A percentile compares a stretch with the other conserved stretches of the same genome.
Conservation (phyloP, 2,797 vertebrate genomes). For the Rhynchonycteris naso region DNA sequence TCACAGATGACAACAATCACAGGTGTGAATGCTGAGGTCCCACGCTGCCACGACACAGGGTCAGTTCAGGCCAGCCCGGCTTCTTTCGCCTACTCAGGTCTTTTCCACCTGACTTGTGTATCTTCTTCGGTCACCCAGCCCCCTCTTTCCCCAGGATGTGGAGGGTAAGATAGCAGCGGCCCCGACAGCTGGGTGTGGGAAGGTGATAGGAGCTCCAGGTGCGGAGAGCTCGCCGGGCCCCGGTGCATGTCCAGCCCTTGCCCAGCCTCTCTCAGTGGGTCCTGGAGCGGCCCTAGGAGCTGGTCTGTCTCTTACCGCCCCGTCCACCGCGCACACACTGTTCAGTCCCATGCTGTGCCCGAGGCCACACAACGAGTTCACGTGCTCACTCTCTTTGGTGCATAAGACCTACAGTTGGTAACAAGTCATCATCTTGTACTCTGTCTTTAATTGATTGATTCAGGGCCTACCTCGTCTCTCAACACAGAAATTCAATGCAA, state of each 20-base stretch:
- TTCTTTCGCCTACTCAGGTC: background rate
- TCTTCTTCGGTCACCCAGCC: too few species aligned
- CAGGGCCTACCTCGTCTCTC: too few species aligned
- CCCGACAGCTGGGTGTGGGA: background rate
- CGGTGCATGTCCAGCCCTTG: background rate
- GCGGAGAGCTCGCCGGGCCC: accelerated
- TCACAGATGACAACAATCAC: background rate
- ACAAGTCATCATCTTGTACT: too few species aligned
- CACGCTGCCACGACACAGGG: accelerated
- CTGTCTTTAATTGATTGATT: background rate
- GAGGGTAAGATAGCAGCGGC: background rate
- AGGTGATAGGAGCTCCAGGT: background rate
- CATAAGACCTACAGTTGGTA: background rate
- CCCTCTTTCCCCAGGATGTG: background rate
- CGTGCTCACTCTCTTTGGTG: background rate
- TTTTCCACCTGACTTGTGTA: background rate
- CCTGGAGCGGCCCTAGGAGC: background rate
- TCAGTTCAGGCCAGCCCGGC: too few species aligned
- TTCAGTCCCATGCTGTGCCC: background rate
- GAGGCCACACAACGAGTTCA: background rate
- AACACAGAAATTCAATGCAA: background rate
- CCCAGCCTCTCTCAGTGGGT: background rate
- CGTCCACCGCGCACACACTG: too few species aligned
- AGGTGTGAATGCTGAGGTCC: background rate
- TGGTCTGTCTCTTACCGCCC: background rate